Percentiles rank a stretch among this genome's conserved stretches.
Conservation (phyloP, 2,113 vertebrate species). For the Lepisosteus oculatus region DNA sequence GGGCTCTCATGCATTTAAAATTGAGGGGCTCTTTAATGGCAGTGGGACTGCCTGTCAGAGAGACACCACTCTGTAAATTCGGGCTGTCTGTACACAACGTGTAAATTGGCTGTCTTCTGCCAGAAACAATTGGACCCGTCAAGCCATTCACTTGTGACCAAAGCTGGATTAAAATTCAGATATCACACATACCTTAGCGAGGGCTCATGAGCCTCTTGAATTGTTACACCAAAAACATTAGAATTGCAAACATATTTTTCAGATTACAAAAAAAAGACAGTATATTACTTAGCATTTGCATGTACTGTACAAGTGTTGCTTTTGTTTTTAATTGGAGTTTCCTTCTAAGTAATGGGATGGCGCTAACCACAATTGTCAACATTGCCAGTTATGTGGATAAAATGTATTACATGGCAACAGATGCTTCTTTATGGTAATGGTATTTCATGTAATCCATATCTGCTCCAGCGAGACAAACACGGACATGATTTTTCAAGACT, state of each 20-base stretch:
- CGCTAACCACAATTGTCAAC: no score
- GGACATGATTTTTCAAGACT: background rate
- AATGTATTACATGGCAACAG: conserved; percentile 4
- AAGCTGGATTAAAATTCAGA: conserved; percentile 46
- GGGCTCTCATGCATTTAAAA: background rate
- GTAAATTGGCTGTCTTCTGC: conserved; percentile 61
- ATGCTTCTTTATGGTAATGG: conserved; percentile 30
- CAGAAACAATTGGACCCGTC: conserved; percentile 56
- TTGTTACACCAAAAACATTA: no score
- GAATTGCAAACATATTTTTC: no score
- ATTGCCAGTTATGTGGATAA: no score
- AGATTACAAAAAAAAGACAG: no score
- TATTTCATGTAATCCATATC: conserved; percentile 12
- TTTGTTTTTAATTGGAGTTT: no score
- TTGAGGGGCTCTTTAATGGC: conserved; percentile 42
- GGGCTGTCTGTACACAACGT: conserved; percentile 39
- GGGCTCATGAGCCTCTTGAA: no score
- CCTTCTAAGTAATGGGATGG: no score
- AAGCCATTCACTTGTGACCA: conserved; percentile 54
- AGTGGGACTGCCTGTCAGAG: conserved; percentile 48
- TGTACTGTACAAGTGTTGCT: no score
- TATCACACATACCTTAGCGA: conserved; percentile 1
- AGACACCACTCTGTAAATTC: conserved; percentile 41
- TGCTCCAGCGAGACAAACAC: conserved; percentile 17
- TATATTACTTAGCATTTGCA: no score